These are phyloP conservation scores for Brachyopa scutellaris DNA, from an alignment of 2,888 invertebrate species.

Conservation along the genomic window DNA sequence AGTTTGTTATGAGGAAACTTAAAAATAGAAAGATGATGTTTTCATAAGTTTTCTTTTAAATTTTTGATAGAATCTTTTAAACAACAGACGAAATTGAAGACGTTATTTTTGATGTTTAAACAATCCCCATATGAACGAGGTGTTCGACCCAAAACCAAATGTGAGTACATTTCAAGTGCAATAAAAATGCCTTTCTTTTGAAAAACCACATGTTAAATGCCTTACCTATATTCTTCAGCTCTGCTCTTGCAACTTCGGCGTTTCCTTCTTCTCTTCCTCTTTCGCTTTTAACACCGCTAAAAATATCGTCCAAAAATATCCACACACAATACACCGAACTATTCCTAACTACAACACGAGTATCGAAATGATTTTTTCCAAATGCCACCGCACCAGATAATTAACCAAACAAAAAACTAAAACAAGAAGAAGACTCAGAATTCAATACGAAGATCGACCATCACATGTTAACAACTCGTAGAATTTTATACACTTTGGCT, in stretches of 20 bases:
- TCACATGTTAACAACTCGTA: constrained; percentile 33
- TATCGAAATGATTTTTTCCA: constrained; percentile 17
- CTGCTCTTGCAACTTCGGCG: not conserved
- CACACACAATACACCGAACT: constrained; percentile 27
- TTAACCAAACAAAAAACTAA: constrained; percentile 8
- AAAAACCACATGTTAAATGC: constrained; percentile 16
- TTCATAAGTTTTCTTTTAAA: too few species aligned
- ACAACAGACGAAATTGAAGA: too few species aligned
- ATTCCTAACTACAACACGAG: constrained; percentile 37
- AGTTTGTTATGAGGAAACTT: too few species aligned
- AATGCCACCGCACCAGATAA: constrained; percentile 40
- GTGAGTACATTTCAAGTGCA: too few species aligned
- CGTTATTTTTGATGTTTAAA: too few species aligned
- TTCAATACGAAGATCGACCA: constrained; percentile 22
- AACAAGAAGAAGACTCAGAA: not conserved
- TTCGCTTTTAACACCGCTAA: constrained; percentile 20
- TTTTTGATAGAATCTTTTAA: too few species aligned
- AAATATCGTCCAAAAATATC: constrained; percentile 63
- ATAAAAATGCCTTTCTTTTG: not conserved
- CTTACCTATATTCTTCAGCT: constrained; percentile 28
- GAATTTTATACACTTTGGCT: not conserved
- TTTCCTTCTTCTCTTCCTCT: constrained; percentile 35
- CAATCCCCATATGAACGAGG: not conserved
- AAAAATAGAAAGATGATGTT: too few species aligned
- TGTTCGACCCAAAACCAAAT: not conserved